Conservation (phyloP, 2,797 vertebrate species). For the Menidia menidia region DNA sequence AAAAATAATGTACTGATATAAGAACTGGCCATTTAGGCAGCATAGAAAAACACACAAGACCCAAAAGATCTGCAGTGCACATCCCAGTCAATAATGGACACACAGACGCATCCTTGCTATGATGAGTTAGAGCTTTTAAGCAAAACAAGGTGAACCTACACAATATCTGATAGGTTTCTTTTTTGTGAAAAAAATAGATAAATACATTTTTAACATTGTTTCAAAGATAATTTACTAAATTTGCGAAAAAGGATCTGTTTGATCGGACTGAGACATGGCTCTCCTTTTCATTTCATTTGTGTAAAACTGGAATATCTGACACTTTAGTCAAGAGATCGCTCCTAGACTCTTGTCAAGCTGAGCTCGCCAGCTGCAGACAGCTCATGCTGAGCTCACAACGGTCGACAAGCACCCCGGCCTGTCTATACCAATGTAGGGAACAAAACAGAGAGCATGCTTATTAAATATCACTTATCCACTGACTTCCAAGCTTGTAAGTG, state of each 20-base stretch:
- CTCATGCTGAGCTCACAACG: slow-evolving; percentile 61
- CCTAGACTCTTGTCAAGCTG: slow-evolving; percentile 56
- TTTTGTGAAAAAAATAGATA: neutral
- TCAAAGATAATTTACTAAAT: too few relatives aligned
- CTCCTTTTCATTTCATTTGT: neutral
- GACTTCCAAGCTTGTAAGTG: slow-evolving; percentile 56
- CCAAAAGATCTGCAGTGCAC: neutral
- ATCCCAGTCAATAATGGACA: neutral
- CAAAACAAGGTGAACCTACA: neutral
- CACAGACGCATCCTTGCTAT: neutral
- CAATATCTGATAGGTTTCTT: neutral
- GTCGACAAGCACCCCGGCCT: slow-evolving; percentile 61
- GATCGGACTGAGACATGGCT: neutral
- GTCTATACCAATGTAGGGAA: slow-evolving; percentile 52
- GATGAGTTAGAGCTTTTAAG: neutral
- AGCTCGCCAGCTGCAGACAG: slow-evolving; percentile 55
- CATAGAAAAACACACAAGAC: neutral
- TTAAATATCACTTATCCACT: slow-evolving; percentile 74
- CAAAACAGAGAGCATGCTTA: slow-evolving; percentile 57
- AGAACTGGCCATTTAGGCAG: too few relatives aligned
- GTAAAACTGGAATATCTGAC: slow-evolving; percentile 27
- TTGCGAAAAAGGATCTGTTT: neutral
- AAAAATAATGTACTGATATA: neutral
- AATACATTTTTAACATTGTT: too few relatives aligned
- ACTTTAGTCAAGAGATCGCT: slow-evolving; percentile 45